Evolutionary conservation across 1,140 invertebrate genomes (phyloP).

Genomic region (Centruroides vittatus): DNA sequence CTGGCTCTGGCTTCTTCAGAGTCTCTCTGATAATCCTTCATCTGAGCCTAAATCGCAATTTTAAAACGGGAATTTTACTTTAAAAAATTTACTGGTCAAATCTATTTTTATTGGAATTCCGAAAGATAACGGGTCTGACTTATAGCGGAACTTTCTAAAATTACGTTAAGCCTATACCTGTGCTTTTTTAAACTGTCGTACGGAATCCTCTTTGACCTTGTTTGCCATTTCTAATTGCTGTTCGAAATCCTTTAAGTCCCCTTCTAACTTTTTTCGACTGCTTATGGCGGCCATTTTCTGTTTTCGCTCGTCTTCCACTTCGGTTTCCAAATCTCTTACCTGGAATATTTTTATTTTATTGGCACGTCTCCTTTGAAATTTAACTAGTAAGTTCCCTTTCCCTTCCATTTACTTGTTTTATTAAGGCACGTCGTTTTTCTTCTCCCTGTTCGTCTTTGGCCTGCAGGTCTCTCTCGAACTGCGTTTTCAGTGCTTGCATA

Average conservation of each 20-base stretch:
- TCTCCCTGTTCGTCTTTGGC: slow-evolving; percentile 91
- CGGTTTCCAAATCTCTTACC: slow-evolving; percentile 75
- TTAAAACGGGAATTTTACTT: too few species aligned
- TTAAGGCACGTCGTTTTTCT: slow-evolving; percentile 79
- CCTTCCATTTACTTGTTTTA: slow-evolving; percentile 49
- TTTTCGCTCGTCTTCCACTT: slow-evolving; percentile 91
- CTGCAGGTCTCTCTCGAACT: slow-evolving; percentile 82
- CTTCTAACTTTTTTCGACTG: slow-evolving; percentile 84
- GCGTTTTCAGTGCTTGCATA: slow-evolving; percentile 87
- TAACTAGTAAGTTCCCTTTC: not conserved
- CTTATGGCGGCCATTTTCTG: slow-evolving; percentile 74
- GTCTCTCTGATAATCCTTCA: slow-evolving; percentile 83
- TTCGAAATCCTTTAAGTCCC: slow-evolving; percentile 85
- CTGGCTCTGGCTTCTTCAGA: slow-evolving; percentile 76
- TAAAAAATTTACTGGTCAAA: too few species aligned
- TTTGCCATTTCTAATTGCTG: slow-evolving; percentile 88
- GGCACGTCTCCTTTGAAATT: not conserved
- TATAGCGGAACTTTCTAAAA: too few species aligned
- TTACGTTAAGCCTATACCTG: slow-evolving; percentile 31
- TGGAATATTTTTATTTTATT: not conserved
- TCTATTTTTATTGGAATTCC: too few species aligned
- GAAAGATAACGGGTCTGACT: too few species aligned
- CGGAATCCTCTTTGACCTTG: slow-evolving; percentile 90
- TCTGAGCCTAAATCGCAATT: slow-evolving; percentile 38
- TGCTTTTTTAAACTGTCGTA: slow-evolving; percentile 88